phyloP scores from a whole-genome alignment of 2,797 vertebrate species.

The Cuniculus paca region DNA sequence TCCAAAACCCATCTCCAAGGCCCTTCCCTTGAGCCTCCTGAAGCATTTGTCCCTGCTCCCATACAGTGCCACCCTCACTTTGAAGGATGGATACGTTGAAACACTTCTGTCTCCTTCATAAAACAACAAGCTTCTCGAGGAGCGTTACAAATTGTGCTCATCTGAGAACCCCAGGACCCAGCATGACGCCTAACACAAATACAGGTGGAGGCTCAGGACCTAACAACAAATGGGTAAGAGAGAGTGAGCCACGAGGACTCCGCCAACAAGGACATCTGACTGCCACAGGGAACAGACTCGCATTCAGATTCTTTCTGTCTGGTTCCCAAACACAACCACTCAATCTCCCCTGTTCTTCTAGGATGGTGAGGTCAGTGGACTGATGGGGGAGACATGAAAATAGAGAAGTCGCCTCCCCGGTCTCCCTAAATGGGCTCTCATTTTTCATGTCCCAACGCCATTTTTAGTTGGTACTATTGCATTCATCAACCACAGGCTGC shows the following conservation, averaged over 20 bases:
- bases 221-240: background rate
- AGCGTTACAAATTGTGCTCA: background rate
- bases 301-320: too few species aligned
- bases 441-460: background rate
- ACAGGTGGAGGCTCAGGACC: rapidly evolving
- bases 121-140: background rate
- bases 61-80: background rate
- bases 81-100: background rate
- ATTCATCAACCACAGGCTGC: rapidly evolving
- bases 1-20: too few species aligned
- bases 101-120: background rate
- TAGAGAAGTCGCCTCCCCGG: rapidly evolving
- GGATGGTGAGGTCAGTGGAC: background rate
- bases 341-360: rapidly evolving
- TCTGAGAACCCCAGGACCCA: background rate
- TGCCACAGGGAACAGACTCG: background rate
- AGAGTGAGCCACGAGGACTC: too few species aligned
- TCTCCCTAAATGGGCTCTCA: rapidly evolving
- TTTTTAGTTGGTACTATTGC: rapidly evolving
- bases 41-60: rapidly evolving
- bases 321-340: background rate
- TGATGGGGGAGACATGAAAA: rapidly evolving
- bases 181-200: background rate
- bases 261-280: background rate
- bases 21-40: too few species aligned